Evolutionary conservation across 1,140 invertebrate species (phyloP).

Genomic region (Vanessa tameamea): DNA sequence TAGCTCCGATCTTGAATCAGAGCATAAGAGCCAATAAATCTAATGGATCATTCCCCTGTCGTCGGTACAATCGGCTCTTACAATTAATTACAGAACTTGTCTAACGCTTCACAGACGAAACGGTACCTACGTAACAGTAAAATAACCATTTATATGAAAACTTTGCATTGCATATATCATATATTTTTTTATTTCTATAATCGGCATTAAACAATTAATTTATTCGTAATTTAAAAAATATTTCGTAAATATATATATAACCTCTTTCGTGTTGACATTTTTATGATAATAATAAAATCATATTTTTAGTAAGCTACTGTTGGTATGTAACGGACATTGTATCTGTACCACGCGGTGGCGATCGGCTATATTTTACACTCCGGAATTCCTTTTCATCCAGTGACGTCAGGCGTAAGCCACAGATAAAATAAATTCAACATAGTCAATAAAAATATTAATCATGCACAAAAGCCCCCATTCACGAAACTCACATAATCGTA

Average conservation of each 20-base stretch:
- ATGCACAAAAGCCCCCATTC: slow-evolving; percentile 4
- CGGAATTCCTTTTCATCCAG: slow-evolving; percentile 45
- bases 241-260: too few species aligned
- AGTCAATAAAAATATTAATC: slow-evolving; percentile 33
- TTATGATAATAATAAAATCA: background rate
- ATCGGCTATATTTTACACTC: slow-evolving; percentile 42
- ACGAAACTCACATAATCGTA: background rate
- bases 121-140: slow-evolving; percentile 29
- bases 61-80: slow-evolving; percentile 53
- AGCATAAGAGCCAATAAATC: slow-evolving; percentile 55
- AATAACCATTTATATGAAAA: slow-evolving; percentile 32
- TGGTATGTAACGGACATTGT: slow-evolving; percentile 15
- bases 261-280: background rate
- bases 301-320: background rate
- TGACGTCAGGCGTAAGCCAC: slow-evolving; percentile 42
- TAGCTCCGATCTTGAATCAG: slow-evolving; percentile 42
- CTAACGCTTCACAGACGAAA: slow-evolving; percentile 39
- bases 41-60: slow-evolving; percentile 61
- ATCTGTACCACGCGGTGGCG: slow-evolving; percentile 26
- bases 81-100: slow-evolving; percentile 59
- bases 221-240: too few species aligned
- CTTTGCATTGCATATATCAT: slow-evolving; percentile 14
- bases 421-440: slow-evolving; percentile 37
- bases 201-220: too few species aligned
- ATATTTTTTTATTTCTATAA: background rate